Evolutionary conservation across 2,797 vertebrate species (phyloP), one percentile per base, ranked within the genome.

Genomic region (Decapterus maruadsi): DNA sequence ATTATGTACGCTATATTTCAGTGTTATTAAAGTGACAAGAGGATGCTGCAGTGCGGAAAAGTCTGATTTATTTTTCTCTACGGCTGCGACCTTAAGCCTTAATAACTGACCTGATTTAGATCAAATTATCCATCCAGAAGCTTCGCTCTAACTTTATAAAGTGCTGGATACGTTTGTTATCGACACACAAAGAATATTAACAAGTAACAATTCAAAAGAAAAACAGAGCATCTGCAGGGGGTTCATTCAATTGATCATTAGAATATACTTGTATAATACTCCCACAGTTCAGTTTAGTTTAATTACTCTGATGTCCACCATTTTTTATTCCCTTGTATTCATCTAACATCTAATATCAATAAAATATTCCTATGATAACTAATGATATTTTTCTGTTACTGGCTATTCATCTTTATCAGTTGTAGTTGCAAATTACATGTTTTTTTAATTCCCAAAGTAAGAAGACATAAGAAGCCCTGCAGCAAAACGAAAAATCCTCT

Each of bases 61-160:
- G 68, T 66, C 36, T 74, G 17, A 81, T 82, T 78, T 81, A 75
- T 72, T 83, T 79, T 78, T 72, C 22, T 60, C 77, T 75, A 22
- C 56, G 26, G 71, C 70, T 85, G 73, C 72, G 78, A 83, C 53
- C 53, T 7, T 48, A 5, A 22, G 34, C 11, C 3, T 59, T 65
- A 76, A 73, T 75, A 65, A 72, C 7, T 26, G 22, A 75, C 51
- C 61, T 78, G 14, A 74, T 68, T 73, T 58, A 7, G 53, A 83
- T 75, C 1, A 57, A 17, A 36, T 80, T 1, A 70, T 64, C 36
- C 55, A 29, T 29, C 22, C 53, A 22, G 38, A 22, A 51, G 43
- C 13, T n/a, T 38, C 17, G 40, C 8, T 31, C 8, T 57, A 12
- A 67, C 0, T 19, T 67, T 16, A 0, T 1, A 56, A 8, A 22